Conservation (phyloP, 2,797 vertebrate species). For the Cheirogaleus major region DNA sequence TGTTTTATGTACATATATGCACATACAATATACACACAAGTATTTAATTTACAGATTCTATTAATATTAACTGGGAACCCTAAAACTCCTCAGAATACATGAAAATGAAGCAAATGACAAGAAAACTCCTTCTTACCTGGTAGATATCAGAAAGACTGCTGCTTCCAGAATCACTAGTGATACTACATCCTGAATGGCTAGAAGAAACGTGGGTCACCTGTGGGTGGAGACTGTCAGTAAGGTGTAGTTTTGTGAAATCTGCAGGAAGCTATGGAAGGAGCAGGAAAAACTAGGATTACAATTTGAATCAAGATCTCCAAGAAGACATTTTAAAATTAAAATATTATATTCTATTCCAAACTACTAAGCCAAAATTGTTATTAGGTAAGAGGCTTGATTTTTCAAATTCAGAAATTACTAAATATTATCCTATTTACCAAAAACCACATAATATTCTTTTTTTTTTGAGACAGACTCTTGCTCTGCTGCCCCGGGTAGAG, state of each 20-base stretch:
- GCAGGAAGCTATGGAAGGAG: conserved; percentile 94
- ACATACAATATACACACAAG: neutral
- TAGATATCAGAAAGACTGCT: conserved; percentile 99
- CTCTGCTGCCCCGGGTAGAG: too few species aligned
- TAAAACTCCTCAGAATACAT: neutral
- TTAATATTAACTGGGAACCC: neutral
- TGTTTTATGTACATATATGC: neutral
- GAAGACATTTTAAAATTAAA: conserved; percentile 50
- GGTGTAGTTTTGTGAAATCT: conserved; percentile 99
- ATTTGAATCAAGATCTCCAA: conserved; percentile 65
- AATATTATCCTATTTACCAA: conserved; percentile 33
- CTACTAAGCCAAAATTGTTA: neutral
- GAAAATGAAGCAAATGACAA: neutral
- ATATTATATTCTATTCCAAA: neutral
- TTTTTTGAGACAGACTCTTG: neutral
- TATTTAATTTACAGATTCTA: neutral
- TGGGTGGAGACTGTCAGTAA: conserved; percentile 98
- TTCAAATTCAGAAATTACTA: conserved; percentile 15
- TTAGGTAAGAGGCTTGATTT: conserved; percentile 15
- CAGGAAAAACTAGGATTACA: conserved; percentile 81
- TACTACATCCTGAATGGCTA: conserved; percentile 99
- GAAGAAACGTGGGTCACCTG: conserved; percentile 99
- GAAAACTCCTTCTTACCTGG: conserved; percentile 90
- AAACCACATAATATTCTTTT: conserved; percentile 28
- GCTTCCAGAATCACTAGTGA: conserved; percentile 99